phyloP scores from a whole-genome alignment of 2,797 vertebrate genomes.

The Mormyrops boulengeri region DNA sequence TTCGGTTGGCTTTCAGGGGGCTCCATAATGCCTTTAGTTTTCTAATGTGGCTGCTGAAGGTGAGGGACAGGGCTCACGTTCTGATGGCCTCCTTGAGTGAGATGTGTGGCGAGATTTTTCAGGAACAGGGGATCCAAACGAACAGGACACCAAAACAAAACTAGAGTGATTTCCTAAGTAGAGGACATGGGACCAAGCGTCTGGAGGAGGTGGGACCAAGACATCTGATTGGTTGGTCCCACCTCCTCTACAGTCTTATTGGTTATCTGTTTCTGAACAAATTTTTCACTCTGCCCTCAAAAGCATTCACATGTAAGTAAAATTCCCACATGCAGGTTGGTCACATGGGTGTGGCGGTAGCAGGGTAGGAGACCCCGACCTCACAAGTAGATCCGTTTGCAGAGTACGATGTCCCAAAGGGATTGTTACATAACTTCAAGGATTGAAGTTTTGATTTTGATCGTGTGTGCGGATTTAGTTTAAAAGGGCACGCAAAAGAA shows the following conservation, averaged over 20 bases:
- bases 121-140: background rate
- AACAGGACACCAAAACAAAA: background rate
- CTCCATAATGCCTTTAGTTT: background rate
- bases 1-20: background rate
- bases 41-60: background rate
- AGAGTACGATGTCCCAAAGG: background rate
- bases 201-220: background rate
- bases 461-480: background rate
- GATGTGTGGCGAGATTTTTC: background rate
- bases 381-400: background rate
- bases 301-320: background rate
- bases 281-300: background rate
- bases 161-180: background rate
- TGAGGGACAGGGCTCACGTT: background rate
- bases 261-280: background rate
- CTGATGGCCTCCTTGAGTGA: background rate
- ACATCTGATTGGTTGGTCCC: background rate
- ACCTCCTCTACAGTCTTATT: background rate
- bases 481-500: background rate
- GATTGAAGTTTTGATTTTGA: constrained; percentile 3
- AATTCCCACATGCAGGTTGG: background rate
- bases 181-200: background rate
- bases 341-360: background rate
- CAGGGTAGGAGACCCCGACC: background rate
- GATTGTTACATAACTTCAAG: background rate